A percentile compares a stretch with the other conserved stretches of the same genome.
Evolutionary conservation across 2,888 invertebrate genomes (phyloP).

Genomic region (Epinotia bilunana): DNA sequence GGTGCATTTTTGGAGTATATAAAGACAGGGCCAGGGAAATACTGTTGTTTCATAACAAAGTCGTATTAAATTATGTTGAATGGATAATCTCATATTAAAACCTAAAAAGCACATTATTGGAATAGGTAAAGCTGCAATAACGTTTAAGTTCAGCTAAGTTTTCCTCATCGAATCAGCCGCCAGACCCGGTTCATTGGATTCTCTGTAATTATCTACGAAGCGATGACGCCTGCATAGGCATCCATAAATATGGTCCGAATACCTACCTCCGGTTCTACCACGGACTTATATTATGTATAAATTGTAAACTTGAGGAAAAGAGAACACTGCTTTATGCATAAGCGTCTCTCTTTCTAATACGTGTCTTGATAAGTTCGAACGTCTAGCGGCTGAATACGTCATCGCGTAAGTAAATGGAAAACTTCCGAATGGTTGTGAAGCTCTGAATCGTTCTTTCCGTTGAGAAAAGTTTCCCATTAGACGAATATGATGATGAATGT

Average conservation of each 20-base stretch:
- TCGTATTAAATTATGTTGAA: too few relatives aligned
- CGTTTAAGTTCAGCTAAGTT: constrained; percentile 6
- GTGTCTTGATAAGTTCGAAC: constrained; percentile 19
- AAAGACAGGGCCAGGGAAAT: too few relatives aligned
- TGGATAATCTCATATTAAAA: too few relatives aligned
- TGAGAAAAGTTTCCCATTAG: constrained; percentile 42
- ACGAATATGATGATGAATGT: constrained; percentile 37
- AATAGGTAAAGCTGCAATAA: neutral
- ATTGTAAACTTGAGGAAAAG: constrained; percentile 17
- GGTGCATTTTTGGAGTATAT: too few relatives aligned
- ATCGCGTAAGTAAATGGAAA: constrained; percentile 36
- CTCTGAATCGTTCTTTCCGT: constrained; percentile 36
- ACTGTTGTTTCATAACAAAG: too few relatives aligned
- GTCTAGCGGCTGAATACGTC: constrained; percentile 19
- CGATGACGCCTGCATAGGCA: constrained; percentile 36
- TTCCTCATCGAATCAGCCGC: constrained; percentile 22
- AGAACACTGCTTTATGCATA: constrained; percentile 29
- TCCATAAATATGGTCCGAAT: constrained; percentile 26
- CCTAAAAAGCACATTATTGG: too few relatives aligned
- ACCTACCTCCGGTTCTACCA: constrained; percentile 24
- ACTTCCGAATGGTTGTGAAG: constrained; percentile 29
- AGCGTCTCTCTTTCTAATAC: constrained; percentile 29
- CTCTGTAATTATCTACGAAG: constrained; percentile 38
- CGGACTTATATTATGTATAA: constrained; percentile 17
- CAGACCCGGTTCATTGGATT: constrained; percentile 35